These are phyloP conservation scores for Carposina sasakii DNA, from an alignment of 1,140 invertebrate genomes.

Conservation along the genomic window DNA sequence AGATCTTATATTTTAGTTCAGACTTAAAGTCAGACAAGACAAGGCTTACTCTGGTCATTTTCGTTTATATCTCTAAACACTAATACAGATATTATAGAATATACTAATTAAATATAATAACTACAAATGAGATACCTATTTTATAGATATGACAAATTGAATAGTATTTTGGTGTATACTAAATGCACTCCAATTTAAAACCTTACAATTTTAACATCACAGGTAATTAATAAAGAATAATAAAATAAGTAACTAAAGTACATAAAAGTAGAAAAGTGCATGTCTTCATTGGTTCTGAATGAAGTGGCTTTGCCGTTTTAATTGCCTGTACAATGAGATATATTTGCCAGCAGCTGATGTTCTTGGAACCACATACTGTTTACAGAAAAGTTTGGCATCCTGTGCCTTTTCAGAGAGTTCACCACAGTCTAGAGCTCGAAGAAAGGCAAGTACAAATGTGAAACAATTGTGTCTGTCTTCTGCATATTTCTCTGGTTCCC, in stretches of 20 bases:
- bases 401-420: constrained; percentile 76
- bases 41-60: too few relatives aligned
- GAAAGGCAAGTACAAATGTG: constrained; percentile 83
- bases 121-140: too few relatives aligned
- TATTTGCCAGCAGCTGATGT: constrained; percentile 86
- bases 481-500: constrained; percentile 79
- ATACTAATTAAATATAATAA: too few relatives aligned
- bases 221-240: constrained; percentile 67
- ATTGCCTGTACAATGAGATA: constrained; percentile 82
- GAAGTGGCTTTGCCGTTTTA: constrained; percentile 70
- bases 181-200: constrained; percentile 60
- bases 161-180: constrained; percentile 54
- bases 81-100: too few relatives aligned
- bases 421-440: constrained; percentile 77
- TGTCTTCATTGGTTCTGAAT: constrained; percentile 62
- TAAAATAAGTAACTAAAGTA: constrained; percentile 43
- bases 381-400: constrained; percentile 80
- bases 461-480: constrained; percentile 86
- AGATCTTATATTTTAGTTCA: too few relatives aligned
- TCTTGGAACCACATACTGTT: constrained; percentile 82
- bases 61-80: too few relatives aligned
- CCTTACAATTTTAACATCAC: constrained; percentile 57
- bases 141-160: not conserved
- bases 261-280: constrained; percentile 23
- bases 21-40: too few relatives aligned